These are phyloP conservation scores for Cosmia pyralina DNA, from an alignment of 2,888 invertebrate species.

Conservation along the genomic window DNA sequence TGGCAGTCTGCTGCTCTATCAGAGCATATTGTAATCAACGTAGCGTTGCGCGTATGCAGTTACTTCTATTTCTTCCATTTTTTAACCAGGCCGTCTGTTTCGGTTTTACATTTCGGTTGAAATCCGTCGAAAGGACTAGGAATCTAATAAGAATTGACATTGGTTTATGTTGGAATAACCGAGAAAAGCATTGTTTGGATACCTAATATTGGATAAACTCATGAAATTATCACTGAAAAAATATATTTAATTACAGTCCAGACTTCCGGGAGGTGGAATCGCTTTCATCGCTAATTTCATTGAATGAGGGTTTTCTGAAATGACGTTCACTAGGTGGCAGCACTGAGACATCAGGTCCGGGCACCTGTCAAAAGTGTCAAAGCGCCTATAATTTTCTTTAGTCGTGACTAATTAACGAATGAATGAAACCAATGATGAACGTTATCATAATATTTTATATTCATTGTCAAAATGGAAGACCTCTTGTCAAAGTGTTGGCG, in stretches of 20 bases:
- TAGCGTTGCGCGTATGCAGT: not conserved
- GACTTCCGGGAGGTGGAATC: constrained; percentile 8
- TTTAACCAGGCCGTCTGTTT: not conserved
- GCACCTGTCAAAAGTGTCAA: no score
- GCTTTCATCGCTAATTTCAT: constrained; percentile 45
- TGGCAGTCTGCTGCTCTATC: constrained; percentile 1
- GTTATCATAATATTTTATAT: no score
- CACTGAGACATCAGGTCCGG: no score
- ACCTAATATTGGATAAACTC: not conserved
- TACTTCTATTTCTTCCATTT: constrained; percentile 27
- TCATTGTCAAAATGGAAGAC: no score
- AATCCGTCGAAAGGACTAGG: not conserved
- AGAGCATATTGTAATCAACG: constrained; percentile 38
- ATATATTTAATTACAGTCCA: constrained; percentile 18
- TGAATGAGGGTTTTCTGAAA: constrained; percentile 4
- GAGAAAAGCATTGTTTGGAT: no score
- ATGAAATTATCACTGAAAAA: not conserved
- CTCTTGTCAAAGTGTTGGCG: no score
- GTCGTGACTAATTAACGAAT: no score
- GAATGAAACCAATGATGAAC: no score
- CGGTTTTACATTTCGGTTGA: constrained; percentile 13
- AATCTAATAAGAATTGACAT: not conserved
- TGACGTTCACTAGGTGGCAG: no score
- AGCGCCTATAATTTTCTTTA: no score
- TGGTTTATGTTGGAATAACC: no score